Conservation (phyloP, 1,140 invertebrate genomes). For the Pteromalus puparum region DNA sequence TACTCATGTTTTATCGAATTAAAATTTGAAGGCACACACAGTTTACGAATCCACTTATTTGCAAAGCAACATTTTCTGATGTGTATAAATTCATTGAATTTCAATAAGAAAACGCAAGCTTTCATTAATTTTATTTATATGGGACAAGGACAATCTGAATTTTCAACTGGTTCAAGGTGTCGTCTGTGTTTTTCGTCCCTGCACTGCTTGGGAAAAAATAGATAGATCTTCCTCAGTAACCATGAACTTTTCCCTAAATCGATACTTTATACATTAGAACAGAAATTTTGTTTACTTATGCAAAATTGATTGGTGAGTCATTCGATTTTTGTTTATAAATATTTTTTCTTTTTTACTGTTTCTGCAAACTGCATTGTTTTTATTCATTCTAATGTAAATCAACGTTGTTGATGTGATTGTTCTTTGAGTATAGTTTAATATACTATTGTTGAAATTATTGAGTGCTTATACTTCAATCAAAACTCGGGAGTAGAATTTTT, state of each 20-base stretch:
- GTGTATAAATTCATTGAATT: background rate
- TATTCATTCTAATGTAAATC: too few relatives aligned
- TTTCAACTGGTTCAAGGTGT: slow-evolving; percentile 39
- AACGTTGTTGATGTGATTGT: too few relatives aligned
- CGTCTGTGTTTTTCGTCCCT: slow-evolving; percentile 40
- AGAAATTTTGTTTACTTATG: background rate
- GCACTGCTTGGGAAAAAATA: slow-evolving; percentile 28
- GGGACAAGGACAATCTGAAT: slow-evolving; percentile 44
- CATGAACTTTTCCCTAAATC: slow-evolving; percentile 4
- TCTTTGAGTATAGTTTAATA: too few relatives aligned
- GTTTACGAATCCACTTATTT: background rate
- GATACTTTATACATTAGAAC: background rate
- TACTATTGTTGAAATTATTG: too few relatives aligned
- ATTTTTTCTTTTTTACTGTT: too few relatives aligned
- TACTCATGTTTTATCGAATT: too few relatives aligned
- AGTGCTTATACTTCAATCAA: too few relatives aligned
- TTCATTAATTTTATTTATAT: slow-evolving; percentile 40
- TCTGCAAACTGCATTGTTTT: too few relatives aligned
- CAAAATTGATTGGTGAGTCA: background rate
- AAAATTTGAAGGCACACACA: background rate
- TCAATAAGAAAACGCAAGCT: background rate
- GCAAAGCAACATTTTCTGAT: too few relatives aligned
- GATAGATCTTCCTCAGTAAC: slow-evolving; percentile 3
- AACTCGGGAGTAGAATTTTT: too few relatives aligned
- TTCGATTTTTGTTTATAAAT: background rate